Evolutionary conservation across 2,113 vertebrate genomes (phyloP).

Genomic region (Merops nubicus): DNA sequence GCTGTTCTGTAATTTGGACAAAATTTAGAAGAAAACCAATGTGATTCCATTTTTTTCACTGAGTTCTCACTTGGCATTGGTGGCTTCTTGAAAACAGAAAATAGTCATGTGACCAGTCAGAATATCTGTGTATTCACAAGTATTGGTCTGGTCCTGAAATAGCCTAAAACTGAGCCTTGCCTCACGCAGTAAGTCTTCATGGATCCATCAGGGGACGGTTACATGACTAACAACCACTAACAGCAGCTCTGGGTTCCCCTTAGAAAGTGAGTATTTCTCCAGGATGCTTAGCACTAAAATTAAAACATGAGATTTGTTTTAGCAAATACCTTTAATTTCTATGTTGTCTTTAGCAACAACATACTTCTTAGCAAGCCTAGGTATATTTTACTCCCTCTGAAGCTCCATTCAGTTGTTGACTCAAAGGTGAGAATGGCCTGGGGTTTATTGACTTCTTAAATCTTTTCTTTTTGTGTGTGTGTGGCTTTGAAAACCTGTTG

Average conservation of each 20-base stretch:
- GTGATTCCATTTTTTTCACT: rapidly evolving
- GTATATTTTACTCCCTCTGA: background rate
- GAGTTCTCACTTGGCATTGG: background rate
- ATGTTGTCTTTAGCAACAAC: background rate
- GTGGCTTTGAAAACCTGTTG: background rate
- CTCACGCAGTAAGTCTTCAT: background rate
- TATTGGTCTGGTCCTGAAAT: background rate
- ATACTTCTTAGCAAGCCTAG: background rate
- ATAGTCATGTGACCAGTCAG: background rate
- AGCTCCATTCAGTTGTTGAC: background rate
- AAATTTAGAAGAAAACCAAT: background rate
- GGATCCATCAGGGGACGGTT: background rate
- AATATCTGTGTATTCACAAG: background rate
- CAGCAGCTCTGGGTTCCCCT: background rate
- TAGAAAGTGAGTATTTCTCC: background rate
- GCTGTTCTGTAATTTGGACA: background rate
- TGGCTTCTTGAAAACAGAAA: background rate
- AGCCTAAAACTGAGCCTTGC: background rate
- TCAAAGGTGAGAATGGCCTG: background rate
- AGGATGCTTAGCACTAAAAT: background rate
- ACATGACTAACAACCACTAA: background rate
- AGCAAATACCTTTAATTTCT: background rate
- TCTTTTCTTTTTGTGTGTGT: background rate
- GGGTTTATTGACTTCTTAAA: background rate
- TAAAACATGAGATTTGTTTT: background rate